Evolutionary conservation across 2,113 vertebrate genomes (phyloP).

Genomic region (Baryphthengus martii): DNA sequence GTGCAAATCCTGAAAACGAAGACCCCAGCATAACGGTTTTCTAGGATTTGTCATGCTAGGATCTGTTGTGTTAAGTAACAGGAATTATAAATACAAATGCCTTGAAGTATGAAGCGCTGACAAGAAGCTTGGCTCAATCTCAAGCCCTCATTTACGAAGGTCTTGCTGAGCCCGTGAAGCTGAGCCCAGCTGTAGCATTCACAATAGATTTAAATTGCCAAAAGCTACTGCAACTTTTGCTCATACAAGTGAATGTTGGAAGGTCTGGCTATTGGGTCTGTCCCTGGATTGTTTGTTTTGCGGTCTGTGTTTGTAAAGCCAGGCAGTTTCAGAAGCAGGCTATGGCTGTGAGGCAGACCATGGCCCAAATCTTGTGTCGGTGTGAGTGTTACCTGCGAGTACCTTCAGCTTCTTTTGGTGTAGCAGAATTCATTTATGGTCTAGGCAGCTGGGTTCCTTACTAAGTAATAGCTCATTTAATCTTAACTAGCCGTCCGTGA

Average conservation of each 20-base stretch:
- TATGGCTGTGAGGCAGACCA: neutral
- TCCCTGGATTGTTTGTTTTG: neutral
- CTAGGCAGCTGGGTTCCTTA: neutral
- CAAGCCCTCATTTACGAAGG: neutral
- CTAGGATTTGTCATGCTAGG: constrained; percentile 61
- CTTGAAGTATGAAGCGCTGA: constrained; percentile 70
- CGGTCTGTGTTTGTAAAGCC: neutral
- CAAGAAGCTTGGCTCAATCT: constrained; percentile 11
- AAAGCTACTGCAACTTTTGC: neutral
- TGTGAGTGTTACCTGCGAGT: neutral
- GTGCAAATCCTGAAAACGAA: constrained; percentile 73
- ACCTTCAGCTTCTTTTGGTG: neutral
- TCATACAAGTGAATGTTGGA: neutral
- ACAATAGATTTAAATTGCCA: neutral
- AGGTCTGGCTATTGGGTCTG: neutral
- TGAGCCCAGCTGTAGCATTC: neutral
- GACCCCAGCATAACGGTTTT: constrained; percentile 7
- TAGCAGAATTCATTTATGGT: neutral
- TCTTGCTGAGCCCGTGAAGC: neutral
- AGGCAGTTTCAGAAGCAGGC: neutral
- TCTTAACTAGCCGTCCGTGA: neutral
- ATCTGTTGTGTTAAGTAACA: constrained; percentile 78
- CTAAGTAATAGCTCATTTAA: neutral
- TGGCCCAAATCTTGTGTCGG: neutral
- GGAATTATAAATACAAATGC: constrained; percentile 80